Percentiles rank a stretch among this genome's conserved stretches.
These are phyloP conservation scores for Salvator merianae DNA, from an alignment of 2,113 vertebrate species.

Conservation along the genomic window DNA sequence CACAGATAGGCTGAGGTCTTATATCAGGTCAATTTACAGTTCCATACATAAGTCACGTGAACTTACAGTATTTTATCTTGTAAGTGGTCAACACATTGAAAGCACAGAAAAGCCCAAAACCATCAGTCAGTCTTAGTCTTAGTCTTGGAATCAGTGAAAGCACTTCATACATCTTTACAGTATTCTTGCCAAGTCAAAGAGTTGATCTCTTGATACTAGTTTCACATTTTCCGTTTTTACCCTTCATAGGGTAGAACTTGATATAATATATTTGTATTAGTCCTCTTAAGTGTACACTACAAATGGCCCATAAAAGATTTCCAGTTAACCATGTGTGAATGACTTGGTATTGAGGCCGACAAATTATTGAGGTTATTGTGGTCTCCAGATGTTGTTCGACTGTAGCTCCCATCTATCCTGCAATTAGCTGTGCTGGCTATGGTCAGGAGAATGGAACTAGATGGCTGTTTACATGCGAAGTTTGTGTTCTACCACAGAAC, in stretches of 20 bases:
- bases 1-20: slow-evolving; percentile 7
- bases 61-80: background rate
- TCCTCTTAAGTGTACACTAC: no score
- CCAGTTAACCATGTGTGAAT: no score
- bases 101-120: background rate
- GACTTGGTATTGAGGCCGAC: no score
- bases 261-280: no score
- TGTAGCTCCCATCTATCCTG: no score
- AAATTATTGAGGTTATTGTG: no score
- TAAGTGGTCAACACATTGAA: background rate
- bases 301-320: no score
- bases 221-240: background rate
- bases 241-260: no score
- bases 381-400: no score
- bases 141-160: background rate
- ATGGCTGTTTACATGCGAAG: background rate
- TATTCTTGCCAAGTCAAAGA: background rate
- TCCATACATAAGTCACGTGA: background rate
- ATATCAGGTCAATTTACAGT: slow-evolving; percentile 20
- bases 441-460: background rate
- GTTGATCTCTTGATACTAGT: background rate
- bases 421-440: background rate
- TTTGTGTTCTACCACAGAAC: no score
- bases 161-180: background rate
- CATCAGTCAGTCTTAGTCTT: background rate